A percentile compares a stretch with the other conserved stretches of the same genome.
Conservation (phyloP, 2,797 vertebrate species). For the Lagorchestes hirsutus region DNA sequence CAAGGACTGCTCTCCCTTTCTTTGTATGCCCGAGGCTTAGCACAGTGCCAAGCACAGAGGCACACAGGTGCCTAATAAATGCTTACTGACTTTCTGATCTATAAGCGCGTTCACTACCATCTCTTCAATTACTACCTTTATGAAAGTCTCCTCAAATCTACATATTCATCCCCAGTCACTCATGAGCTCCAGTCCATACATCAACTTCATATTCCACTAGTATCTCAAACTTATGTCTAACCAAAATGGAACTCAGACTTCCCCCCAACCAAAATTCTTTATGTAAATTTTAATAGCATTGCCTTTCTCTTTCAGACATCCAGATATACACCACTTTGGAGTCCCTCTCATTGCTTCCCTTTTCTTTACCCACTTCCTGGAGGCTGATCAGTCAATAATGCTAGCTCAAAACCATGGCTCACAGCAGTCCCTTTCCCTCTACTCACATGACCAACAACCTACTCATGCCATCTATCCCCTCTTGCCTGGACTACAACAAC, state of each 20-base stretch:
- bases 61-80: neutral
- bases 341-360: neutral
- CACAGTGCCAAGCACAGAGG: neutral
- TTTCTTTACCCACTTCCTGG: neutral
- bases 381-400: neutral
- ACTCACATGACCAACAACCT: neutral
- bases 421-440: neutral
- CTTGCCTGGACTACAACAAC: neutral
- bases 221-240: neutral
- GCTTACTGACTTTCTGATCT: neutral
- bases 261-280: neutral
- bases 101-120: neutral
- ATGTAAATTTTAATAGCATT: neutral
- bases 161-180: neutral
- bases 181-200: neutral
- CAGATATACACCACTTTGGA: neutral
- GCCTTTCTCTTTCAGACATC: neutral
- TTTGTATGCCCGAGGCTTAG: neutral
- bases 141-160: neutral
- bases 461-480: neutral
- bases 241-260: neutral
- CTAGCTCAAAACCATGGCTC: neutral
- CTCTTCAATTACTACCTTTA: neutral
- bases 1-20: neutral
- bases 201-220: neutral